phyloP scores from a whole-genome alignment of 2,888 invertebrate species.

The Heliconius sara region DNA sequence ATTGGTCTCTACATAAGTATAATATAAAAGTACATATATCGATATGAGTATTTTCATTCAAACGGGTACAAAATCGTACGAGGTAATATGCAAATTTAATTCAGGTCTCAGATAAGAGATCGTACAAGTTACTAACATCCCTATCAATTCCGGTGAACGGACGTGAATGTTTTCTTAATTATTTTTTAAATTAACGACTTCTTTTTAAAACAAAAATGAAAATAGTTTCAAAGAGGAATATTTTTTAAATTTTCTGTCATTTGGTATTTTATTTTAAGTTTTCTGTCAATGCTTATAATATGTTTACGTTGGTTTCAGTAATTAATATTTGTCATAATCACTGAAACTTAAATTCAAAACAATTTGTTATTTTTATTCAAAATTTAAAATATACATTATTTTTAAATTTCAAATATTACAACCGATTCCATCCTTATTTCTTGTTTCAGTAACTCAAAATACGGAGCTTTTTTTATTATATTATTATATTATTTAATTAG shows the following conservation, averaged over 20 bases:
- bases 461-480: too few relatives aligned
- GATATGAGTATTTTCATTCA: background rate
- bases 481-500: too few relatives aligned
- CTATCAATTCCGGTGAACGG: constrained; percentile 13
- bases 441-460: too few relatives aligned
- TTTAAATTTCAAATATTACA: too few relatives aligned
- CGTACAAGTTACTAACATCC: constrained; percentile 13
- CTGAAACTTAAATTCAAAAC: background rate
- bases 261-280: too few relatives aligned
- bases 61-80: background rate
- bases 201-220: background rate
- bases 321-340: background rate
- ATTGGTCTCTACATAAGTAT: too few relatives aligned
- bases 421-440: too few relatives aligned
- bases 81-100: constrained; percentile 36
- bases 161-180: constrained; percentile 13
- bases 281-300: background rate
- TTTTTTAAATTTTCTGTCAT: too few relatives aligned
- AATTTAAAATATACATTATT: too few relatives aligned
- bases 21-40: background rate
- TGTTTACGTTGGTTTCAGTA: background rate
- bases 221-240: background rate
- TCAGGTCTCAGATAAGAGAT: constrained; percentile 32
- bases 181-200: constrained; percentile 12
- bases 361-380: too few relatives aligned